These are phyloP conservation scores for Pachyseris speciosa DNA, from an alignment of 64 coral and sea anemone species.

Conservation along the genomic window DNA sequence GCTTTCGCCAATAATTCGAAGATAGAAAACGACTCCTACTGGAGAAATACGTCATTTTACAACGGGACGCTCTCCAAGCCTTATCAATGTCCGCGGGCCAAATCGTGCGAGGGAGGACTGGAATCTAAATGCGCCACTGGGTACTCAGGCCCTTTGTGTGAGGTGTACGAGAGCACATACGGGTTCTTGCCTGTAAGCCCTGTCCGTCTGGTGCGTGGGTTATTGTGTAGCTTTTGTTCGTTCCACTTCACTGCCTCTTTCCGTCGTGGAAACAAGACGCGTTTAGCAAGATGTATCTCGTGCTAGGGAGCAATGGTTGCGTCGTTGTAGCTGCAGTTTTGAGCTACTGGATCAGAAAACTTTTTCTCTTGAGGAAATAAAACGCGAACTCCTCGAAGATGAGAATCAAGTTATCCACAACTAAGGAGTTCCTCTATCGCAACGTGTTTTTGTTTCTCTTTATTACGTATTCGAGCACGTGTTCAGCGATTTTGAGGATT, in stretches of 20 bases:
- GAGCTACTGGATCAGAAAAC: background rate
- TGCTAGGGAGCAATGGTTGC: background rate
- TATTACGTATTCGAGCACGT: constrained; percentile 60
- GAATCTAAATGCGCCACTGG: constrained; percentile 32
- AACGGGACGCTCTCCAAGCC: constrained; percentile 16
- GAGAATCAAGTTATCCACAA: background rate
- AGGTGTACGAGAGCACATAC: constrained; percentile 28
- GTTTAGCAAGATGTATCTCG: constrained; percentile 22
- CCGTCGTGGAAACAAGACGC: constrained; percentile 18
- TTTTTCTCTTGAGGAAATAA: background rate
- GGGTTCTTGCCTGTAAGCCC: constrained; percentile 29
- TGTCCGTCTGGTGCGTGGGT: constrained; percentile 7
- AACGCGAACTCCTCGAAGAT: background rate
- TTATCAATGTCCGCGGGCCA: constrained; percentile 30
- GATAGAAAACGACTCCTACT: background rate
- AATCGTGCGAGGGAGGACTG: constrained; percentile 52
- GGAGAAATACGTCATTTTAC: background rate
- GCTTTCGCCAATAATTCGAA: constrained; percentile 41
- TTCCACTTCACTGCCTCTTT: constrained; percentile 61
- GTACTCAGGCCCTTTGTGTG: constrained; percentile 47
- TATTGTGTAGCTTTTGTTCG: constrained; percentile 44
- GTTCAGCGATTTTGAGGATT: constrained; percentile 59
- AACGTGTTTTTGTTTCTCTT: constrained; percentile 75
- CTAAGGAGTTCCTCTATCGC: constrained; percentile 58
- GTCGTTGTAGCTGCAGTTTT: background rate